Base-by-base conservation (phyloP, 2,888 invertebrate species). In the Gerosis bhagava region DNA sequence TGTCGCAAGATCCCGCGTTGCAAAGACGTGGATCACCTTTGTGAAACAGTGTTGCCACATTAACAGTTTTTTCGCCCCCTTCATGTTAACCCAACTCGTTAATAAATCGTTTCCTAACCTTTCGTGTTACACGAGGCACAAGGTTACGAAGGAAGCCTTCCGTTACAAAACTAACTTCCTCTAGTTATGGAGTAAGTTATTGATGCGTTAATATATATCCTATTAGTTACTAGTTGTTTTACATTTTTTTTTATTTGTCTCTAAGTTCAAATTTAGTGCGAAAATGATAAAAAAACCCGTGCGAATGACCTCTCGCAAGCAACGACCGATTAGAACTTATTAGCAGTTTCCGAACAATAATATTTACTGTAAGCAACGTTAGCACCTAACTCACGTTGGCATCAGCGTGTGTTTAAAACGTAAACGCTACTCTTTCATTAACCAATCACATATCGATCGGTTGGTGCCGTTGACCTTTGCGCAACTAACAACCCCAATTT, bases 11-110 rank as follows among this genome's bases (percentile, higher is more conserved):
- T 75, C 70, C 74, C 69, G 39, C 39, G 73, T 63, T 70, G 77
- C 74, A 72, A 74, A 72, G 77, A 77, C 78, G 79, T 77, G 82
- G 77, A 72, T 70, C 73, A 70, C 68, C 69, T 79, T 77, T 80
- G 75, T 83, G 77, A 76, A 83, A 81, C 68, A 59, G 61, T 39
- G 67, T 83, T 83, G 75, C 77, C 56, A 75, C 78, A 83, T 67
- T 70, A 25, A 54, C 59, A 62, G 67, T 69, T 69, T 81, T 80
- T 80, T 80, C 73, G 71, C 71, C 70, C 75, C 77, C 78, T 76
- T 76, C 73, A 73, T 76, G 68, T 76, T 74, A 70, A 67, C 65
- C 57, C 73, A 74, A 69, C 75, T 72, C 69, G 76, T 81, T 78
- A 75, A 77, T 77, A 73, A 77, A 63, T 60, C 63, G 57, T 80